Base-by-base conservation (phyloP, 2,888 invertebrate genomes). In the Cartodere bifasciata region DNA sequence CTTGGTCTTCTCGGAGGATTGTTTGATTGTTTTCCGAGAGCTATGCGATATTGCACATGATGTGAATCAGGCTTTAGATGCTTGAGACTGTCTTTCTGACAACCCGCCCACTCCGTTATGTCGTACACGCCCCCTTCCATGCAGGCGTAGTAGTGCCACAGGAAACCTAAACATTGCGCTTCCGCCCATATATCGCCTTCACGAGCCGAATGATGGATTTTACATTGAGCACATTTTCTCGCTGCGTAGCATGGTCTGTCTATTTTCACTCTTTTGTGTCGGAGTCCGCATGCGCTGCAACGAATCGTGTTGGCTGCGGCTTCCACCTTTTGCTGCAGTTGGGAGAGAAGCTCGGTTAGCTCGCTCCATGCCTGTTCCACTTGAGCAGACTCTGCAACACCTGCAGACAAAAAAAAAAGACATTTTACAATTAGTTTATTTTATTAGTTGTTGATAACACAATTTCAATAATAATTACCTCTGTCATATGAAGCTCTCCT, bases 101-200 rank as follows among this genome's bases (percentile, higher is more conserved):
- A 94, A 42, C 85, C 82, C 13, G 92, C 94, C 94, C 94, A 94
- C 61, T 92, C 90, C 25, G 91, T 92, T 48, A 95, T 91, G 63
- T 94, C 90, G 60, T 88, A 94, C 16, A 94, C 84, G 39, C 82
- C 83, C 32, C 88, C 88, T 60, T 94, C 92, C 90, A 94, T 92
- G 50, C 91, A 86, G 30, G 94, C 91, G 62, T 85, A 88, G 67
- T 92, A 94, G 66, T 87, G 83, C 81, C 91, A 90, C 27, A 85
- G 72, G 46, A 91, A 74, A 10, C 92, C 91, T 63, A 90, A 70
- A 65, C 85, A 72, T 22, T 46, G 44, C 3, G 87, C 86, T 63
- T 94, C 94, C 26, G 92, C 91, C 94, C 94, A 92, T 48, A 92
- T 88, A 58, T 92, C 92, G 36, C 92, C 91, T 83, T 88, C 88